A percentile compares a stretch with the other conserved stretches of the same genome.
phyloP scores from a whole-genome alignment of 2,888 invertebrate genomes.

The Drosophila paucipuncta region DNA sequence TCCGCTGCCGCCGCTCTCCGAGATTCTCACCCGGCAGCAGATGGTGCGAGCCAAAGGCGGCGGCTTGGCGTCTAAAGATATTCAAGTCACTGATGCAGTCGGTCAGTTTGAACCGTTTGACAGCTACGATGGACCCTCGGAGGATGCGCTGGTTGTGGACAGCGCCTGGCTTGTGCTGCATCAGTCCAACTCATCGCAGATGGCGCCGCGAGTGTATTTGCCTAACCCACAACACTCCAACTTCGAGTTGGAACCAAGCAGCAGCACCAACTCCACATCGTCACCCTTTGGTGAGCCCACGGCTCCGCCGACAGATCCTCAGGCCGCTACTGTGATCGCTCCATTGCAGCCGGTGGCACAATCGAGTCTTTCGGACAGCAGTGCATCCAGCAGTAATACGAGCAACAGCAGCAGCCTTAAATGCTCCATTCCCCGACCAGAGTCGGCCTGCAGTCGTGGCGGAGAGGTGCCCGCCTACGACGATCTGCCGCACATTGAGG shows the following conservation, averaged over 20 bases:
- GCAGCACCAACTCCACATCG: constrained; percentile 36
- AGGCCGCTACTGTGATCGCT: constrained; percentile 2
- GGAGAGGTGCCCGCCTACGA: constrained; percentile 17
- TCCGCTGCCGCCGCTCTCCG: constrained; percentile 50
- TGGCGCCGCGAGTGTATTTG: constrained; percentile 34
- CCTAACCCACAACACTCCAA: constrained; percentile 20
- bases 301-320: constrained; percentile 12
- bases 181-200: constrained; percentile 39
- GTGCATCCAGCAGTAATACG: constrained; percentile 43
- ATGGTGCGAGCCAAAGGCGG: constrained; percentile 50
- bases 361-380: constrained; percentile 43
- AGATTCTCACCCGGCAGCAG: constrained; percentile 15
- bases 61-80: constrained; percentile 21
- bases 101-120: constrained; percentile 63
- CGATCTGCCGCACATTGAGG: background rate
- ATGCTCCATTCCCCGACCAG: constrained; percentile 15
- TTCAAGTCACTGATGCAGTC: background rate
- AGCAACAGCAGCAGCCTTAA: constrained; percentile 23
- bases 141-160: constrained; percentile 56
- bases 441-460: constrained; percentile 37
- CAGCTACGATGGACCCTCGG: constrained; percentile 65
- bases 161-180: constrained; percentile 46
- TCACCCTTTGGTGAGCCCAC: constrained; percentile 24
- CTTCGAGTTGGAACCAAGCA: constrained; percentile 41
- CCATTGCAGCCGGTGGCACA: constrained; percentile 39